Evolutionary conservation across 1,140 invertebrate species (phyloP).

Genomic region (Bombus sylvicola): DNA sequence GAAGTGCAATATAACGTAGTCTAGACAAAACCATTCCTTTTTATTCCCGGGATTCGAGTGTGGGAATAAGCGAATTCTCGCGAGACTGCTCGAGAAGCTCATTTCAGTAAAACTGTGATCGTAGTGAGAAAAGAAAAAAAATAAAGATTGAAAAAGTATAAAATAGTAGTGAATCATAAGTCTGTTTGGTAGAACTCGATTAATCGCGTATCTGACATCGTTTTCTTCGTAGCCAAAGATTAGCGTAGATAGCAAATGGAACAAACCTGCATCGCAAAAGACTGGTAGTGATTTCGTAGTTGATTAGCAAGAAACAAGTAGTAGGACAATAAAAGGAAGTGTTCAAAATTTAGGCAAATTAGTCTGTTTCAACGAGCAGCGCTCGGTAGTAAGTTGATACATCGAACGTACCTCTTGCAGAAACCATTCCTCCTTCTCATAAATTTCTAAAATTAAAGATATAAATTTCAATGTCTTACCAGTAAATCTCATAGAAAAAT

Average conservation of each 20-base stretch:
- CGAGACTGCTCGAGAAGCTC: slow-evolving; percentile 73
- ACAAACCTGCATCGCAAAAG: slow-evolving; percentile 70
- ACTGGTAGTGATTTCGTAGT: slow-evolving; percentile 79
- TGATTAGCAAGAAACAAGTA: slow-evolving; percentile 64
- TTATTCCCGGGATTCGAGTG: slow-evolving; percentile 52
- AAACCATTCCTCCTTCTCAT: neutral
- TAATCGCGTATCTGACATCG: slow-evolving; percentile 78
- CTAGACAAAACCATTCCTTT: slow-evolving; percentile 69
- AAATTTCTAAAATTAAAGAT: neutral
- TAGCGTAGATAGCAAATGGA: slow-evolving; percentile 52
- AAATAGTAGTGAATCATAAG: slow-evolving; percentile 61
- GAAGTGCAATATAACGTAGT: slow-evolving; percentile 75
- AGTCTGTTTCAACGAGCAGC: slow-evolving; percentile 42
- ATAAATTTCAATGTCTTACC: neutral
- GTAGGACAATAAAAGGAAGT: slow-evolving; percentile 77
- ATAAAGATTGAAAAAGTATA: slow-evolving; percentile 15
- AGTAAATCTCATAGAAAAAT: neutral
- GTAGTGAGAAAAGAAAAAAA: slow-evolving; percentile 65
- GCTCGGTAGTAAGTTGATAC: slow-evolving; percentile 41
- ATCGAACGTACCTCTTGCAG: slow-evolving; percentile 32
- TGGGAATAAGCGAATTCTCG: slow-evolving; percentile 70
- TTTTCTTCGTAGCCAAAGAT: slow-evolving; percentile 73
- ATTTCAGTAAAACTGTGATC: slow-evolving; percentile 81
- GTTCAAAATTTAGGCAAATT: slow-evolving; percentile 67
- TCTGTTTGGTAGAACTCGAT: slow-evolving; percentile 55